phyloP scores from a whole-genome alignment of 2,888 invertebrate genomes.

The Metallyticus violacea region DNA sequence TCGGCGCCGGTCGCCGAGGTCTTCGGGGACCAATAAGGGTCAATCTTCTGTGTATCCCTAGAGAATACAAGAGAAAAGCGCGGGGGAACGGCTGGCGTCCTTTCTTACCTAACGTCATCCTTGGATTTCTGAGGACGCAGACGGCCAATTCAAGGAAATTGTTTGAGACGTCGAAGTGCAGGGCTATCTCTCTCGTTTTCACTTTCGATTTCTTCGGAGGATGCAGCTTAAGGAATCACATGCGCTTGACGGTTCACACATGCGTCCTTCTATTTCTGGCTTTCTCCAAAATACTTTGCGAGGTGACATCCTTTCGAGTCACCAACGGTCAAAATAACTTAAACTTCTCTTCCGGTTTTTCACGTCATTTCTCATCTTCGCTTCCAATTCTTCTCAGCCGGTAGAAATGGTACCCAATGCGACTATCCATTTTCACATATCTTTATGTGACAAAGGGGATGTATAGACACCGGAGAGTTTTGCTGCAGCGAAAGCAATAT shows the following conservation, averaged over 20 bases:
- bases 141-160: constrained; percentile 29
- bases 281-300: not conserved
- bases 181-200: not conserved
- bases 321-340: not conserved
- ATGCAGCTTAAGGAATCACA: not conserved
- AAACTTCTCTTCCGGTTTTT: not conserved
- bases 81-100: not conserved
- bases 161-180: constrained; percentile 25
- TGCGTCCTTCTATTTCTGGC: not conserved
- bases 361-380: constrained; percentile 3
- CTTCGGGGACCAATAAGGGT: constrained; percentile 20
- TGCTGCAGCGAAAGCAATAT: not conserved
- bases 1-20: not conserved
- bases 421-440: constrained; percentile 5
- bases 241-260: not conserved
- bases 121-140: constrained; percentile 16
- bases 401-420: constrained; percentile 23
- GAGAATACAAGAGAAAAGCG: not conserved
- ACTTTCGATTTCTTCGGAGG: not conserved
- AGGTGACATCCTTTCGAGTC: not conserved
- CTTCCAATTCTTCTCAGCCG: not conserved
- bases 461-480: not conserved
- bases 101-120: not conserved
- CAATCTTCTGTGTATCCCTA: constrained; percentile 20
- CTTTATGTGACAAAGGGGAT: not conserved